Conservation (phyloP, 2,113 vertebrate genomes). For the Perccottus glenii region DNA sequence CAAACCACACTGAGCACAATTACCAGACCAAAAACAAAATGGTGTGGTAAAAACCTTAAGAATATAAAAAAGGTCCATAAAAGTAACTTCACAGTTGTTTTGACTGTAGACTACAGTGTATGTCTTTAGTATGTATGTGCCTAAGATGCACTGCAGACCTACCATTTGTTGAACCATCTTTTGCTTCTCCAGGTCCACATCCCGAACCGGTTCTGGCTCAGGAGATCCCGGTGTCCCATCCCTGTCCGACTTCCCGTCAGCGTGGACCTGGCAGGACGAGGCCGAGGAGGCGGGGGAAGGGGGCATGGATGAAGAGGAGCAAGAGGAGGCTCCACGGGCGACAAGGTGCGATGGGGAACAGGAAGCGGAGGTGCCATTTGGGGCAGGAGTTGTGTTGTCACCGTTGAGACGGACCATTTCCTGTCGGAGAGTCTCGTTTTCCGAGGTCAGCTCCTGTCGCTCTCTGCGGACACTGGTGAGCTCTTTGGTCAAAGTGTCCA, state of each 20-base stretch:
- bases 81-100: too few relatives aligned
- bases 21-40: too few relatives aligned
- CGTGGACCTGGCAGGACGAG: constrained; percentile 54
- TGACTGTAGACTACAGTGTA: too few relatives aligned
- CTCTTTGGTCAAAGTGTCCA: constrained; percentile 93
- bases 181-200: constrained; percentile 82
- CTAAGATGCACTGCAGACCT: background rate
- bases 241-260: constrained; percentile 50
- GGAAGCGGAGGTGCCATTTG: constrained; percentile 13
- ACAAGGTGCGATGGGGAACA: constrained; percentile 18
- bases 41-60: too few relatives aligned
- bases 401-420: constrained; percentile 64
- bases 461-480: constrained; percentile 87
- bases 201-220: constrained; percentile 89
- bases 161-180: constrained; percentile 73
- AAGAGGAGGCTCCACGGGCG: constrained; percentile 34
- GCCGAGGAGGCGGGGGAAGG: constrained; percentile 43
- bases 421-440: constrained; percentile 82
- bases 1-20: too few relatives aligned
- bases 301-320: constrained; percentile 54
- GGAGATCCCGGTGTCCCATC: constrained; percentile 65
- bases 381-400: constrained; percentile 7
- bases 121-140: too few relatives aligned
- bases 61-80: too few relatives aligned
- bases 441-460: constrained; percentile 85